Evolutionary conservation across 2,888 invertebrate genomes (phyloP).

Genomic region (Stictocephala bisonia): DNA sequence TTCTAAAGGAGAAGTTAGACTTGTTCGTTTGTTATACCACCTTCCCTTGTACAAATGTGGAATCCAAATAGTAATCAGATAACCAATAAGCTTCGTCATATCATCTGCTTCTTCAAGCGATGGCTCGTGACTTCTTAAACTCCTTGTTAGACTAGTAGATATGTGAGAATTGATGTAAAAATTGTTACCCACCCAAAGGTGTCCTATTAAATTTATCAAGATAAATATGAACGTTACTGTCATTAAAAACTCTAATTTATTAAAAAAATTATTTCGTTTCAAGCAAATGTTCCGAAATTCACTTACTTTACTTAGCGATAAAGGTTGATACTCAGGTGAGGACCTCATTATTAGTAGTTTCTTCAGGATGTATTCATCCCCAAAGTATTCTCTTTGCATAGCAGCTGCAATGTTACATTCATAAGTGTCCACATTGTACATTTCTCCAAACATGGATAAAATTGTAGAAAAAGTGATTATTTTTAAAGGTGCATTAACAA

Average conservation of each 20-base stretch:
- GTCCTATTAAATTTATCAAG: background rate
- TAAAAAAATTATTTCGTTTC: background rate
- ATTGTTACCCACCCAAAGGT: background rate
- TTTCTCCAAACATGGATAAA: constrained; percentile 12
- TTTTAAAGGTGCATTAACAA: constrained; percentile 45
- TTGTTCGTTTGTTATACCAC: constrained; percentile 37
- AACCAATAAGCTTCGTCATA: background rate
- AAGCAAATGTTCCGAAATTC: background rate
- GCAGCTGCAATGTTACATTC: background rate
- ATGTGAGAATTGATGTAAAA: constrained; percentile 9
- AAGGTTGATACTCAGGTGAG: background rate
- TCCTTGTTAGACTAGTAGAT: background rate
- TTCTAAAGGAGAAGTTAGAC: constrained; percentile 6
- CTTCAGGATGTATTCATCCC: background rate
- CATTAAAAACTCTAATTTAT: background rate
- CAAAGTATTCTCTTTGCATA: background rate
- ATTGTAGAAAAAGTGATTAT: constrained; percentile 11
- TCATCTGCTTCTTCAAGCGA: background rate
- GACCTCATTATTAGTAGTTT: background rate
- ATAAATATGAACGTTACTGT: background rate
- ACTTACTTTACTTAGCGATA: background rate
- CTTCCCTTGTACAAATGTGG: constrained; percentile 20
- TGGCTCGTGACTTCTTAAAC: background rate
- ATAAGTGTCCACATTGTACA: background rate
- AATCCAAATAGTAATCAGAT: constrained; percentile 14